Base-by-base conservation (phyloP, 2,797 vertebrate species). In the Cheirogaleus major region DNA sequence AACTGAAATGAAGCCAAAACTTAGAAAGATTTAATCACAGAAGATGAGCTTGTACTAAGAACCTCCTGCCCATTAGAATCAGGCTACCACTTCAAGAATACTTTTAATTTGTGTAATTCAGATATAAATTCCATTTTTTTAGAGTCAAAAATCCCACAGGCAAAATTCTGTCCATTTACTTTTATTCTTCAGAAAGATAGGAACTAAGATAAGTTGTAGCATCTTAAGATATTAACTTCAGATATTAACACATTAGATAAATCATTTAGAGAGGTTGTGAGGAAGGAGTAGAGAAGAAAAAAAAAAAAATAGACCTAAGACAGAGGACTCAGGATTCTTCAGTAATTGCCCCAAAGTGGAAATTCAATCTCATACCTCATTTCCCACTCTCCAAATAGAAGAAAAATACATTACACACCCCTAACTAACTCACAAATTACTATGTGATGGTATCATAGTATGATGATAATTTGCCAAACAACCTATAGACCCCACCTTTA, bases 21-120 rank as follows among this genome's bases (percentile, higher is more conserved):
- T 93, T 93, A 93, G 25, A 38, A 91, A 89, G 67, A 86, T 35
- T 91, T 84, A 97, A 95, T 96, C 92, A 94, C 2, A 83, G 57
- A 10, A 85, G 43, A 2, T 72, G 63, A 95, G 20, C 78, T 88
- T 86, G 50, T 94, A 52, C 50, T 91, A 67, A 80, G 38, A 97
- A 90, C 5, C 41, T 63, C 92, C 57, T 73, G 89, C 20, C 43
- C 35, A 82, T 70, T 75, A 92, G 76, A 87, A 8, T 63, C 32
- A 79, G 15, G 30, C 70, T 72, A 57, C 23, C n/a, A 93, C 61
- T 23, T 65, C 17, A 81, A 65, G 30, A 94, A 84, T 45, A 72
- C 6, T 80, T 35, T 17, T 78, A 89, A 32, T 94, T 85, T 82
- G 57, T 78, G 15, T 52, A 92, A 89, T 95, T 95, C 27, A 89